phyloP scores from a whole-genome alignment of 2,113 vertebrate species.

The Typhlomys cinereus region DNA sequence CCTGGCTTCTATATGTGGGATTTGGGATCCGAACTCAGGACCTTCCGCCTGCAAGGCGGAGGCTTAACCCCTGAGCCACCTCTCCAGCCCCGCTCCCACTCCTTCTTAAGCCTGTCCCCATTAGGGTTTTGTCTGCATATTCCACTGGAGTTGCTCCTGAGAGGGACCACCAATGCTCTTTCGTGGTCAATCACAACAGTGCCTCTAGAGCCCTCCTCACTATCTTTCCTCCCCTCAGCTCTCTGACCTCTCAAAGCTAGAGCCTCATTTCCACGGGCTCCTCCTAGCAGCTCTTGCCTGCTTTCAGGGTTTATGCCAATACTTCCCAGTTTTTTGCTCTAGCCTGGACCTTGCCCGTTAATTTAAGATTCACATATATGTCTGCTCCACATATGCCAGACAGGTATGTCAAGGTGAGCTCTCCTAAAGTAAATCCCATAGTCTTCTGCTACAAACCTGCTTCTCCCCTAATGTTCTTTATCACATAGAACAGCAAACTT shows the following conservation, averaged over 20 bases:
- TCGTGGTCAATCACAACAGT: not conserved
- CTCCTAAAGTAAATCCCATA: not conserved
- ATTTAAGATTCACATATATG: not conserved
- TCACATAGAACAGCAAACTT: not conserved
- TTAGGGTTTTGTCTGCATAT: not conserved
- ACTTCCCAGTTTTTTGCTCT: not conserved
- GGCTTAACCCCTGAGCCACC: too few species aligned
- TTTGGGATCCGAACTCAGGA: too few species aligned
- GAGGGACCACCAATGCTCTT: not conserved
- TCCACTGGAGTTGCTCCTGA: not conserved
- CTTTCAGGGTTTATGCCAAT: not conserved
- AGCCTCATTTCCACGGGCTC: not conserved
- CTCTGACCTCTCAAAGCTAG: not conserved
- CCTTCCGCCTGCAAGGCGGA: too few species aligned
- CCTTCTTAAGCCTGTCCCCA: not conserved
- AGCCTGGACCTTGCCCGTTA: not conserved
- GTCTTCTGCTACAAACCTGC: not conserved
- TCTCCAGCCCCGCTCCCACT: not conserved
- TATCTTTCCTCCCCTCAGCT: not conserved
- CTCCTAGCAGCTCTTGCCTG: not conserved
- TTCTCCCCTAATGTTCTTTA: not conserved
- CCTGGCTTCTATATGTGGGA: too few species aligned
- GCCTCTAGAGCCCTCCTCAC: not conserved
- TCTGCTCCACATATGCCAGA: not conserved
- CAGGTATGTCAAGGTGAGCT: not conserved